These are phyloP conservation scores for Ondatra zibethicus DNA, from an alignment of 2,113 vertebrate species.

Conservation along the genomic window DNA sequence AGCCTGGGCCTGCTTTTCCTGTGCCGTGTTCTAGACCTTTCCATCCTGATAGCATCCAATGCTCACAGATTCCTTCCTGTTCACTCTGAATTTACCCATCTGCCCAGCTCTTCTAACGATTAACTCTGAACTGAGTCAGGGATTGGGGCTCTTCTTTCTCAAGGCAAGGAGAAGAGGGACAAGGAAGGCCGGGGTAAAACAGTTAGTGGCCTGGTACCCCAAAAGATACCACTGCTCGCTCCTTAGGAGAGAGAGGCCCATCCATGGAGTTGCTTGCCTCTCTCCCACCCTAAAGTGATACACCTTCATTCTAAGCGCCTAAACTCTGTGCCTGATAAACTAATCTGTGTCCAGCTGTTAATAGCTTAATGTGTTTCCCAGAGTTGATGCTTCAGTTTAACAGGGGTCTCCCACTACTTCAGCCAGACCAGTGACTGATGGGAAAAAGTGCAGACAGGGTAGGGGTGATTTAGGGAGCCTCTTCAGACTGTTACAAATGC, in stretches of 20 bases:
- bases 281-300: background rate
- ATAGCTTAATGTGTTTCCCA: constrained; percentile 79
- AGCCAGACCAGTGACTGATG: constrained; percentile 70
- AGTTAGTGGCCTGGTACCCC: background rate
- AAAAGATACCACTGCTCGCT: background rate
- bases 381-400: constrained; percentile 57
- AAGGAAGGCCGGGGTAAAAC: background rate
- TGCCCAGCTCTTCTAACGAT: background rate
- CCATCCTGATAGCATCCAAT: background rate
- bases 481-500: background rate
- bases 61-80: background rate
- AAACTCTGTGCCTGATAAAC: constrained; percentile 74
- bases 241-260: background rate
- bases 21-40: background rate
- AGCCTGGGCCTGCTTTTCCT: background rate
- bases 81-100: background rate
- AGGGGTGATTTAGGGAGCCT: background rate
- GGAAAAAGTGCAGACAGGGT: constrained; percentile 26
- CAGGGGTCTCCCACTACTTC: constrained; percentile 60
- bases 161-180: background rate
- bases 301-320: constrained; percentile 14
- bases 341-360: constrained; percentile 74
- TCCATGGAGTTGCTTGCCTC: background rate
- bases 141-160: background rate
- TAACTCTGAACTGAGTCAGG: background rate